Evolutionary conservation across 1,140 invertebrate species (phyloP), one percentile per base, ranked within the genome.

Genomic region (Nomia melanderi): DNA sequence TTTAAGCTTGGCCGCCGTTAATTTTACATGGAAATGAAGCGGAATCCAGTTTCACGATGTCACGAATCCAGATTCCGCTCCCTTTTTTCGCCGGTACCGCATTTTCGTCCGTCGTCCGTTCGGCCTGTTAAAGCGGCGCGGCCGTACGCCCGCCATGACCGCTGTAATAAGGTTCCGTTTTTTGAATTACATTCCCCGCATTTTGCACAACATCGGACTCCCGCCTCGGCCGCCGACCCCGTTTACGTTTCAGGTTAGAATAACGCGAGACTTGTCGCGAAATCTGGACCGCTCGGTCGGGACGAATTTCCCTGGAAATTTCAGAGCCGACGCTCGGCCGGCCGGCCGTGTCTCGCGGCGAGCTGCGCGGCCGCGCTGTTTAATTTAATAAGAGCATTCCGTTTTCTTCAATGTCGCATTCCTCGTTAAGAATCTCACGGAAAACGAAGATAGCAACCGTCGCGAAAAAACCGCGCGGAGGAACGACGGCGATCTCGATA

Each of bases 101-200:
- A 29, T 66, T 29, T 47, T 62, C 33, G 33, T 33, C 29, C 27
- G 67, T 50, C 75, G 60, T 77, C 64, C 27, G 31, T 6, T 81
- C 72, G 71, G 53, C 44, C 69, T 11, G 72, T 14, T 54, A 71
- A 71, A 81, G 70, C 77, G 78, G 81, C 60, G 78, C 54, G 29
- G 27, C 25, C 17, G 72, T 62, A 53, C 64, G 64, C 47, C 53
- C 59, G 27, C 53, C 53, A 1, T 47, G 50, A 12, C 27, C 72
- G 65, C 53, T 65, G 64, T 65, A 74, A 74, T 63, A 39, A 56
- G 50, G 36, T 66, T 74, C 25, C 50, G 25, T 74, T 74, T 56
- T 62, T 74, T 66, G 31, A 74, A 74, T 74, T 74, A 66, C 62
- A 56, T 56, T 50, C 50, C 17, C 2, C 27, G 12, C 14, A 11